A percentile compares a stretch with the other conserved stretches of the same genome.
These are phyloP conservation scores for Mobula hypostoma DNA, from an alignment of 2,113 vertebrate species.

Conservation along the genomic window DNA sequence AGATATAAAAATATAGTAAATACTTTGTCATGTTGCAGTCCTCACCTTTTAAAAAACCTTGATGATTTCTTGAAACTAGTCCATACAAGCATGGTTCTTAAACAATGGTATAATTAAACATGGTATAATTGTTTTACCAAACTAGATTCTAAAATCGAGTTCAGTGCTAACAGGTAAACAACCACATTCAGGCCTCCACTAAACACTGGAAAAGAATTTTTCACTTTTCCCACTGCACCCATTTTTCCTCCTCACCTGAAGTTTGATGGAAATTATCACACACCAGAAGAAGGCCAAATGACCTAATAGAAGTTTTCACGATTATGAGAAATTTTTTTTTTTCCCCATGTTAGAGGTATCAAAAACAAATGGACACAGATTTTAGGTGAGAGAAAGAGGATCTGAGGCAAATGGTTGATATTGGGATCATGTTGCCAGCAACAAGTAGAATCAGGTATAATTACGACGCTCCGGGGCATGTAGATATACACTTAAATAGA, in stretches of 20 bases:
- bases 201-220: not conserved
- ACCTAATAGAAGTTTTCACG: too few species aligned
- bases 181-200: not conserved
- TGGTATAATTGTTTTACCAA: not conserved
- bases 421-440: too few species aligned
- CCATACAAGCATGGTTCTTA: not conserved
- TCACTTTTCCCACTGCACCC: not conserved
- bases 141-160: not conserved
- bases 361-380: too few species aligned
- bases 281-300: too few species aligned
- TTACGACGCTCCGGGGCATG: too few species aligned
- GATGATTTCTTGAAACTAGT: not conserved
- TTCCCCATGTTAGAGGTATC: too few species aligned
- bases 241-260: not conserved
- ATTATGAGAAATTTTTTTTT: too few species aligned
- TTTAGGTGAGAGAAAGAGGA: too few species aligned
- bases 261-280: not conserved
- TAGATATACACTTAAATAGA: too few species aligned
- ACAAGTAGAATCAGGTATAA: too few species aligned
- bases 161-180: not conserved
- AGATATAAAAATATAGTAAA: conserved; percentile 40
- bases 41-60: not conserved
- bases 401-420: too few species aligned
- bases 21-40: not conserved
- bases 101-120: too few species aligned